Evolutionary conservation across 2,113 vertebrate genomes (phyloP).

Genomic region (Zosterops japonicus): DNA sequence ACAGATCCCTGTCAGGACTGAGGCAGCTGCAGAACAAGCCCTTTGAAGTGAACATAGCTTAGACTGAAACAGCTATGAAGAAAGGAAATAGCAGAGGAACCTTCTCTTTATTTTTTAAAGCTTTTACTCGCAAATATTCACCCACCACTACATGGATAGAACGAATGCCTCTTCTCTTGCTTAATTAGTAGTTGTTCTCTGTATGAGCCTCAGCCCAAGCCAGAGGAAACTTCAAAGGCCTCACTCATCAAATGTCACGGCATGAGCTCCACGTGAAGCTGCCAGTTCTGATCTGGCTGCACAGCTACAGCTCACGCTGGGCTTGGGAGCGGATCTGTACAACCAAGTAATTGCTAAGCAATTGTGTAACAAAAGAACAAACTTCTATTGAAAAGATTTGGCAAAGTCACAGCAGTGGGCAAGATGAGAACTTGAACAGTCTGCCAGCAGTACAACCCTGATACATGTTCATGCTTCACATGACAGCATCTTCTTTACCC

Average conservation of each 20-base stretch:
- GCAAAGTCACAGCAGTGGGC: slow-evolving; percentile 4
- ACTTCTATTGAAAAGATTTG: neutral
- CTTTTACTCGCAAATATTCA: neutral
- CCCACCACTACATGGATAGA: neutral
- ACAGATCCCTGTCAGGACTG: neutral
- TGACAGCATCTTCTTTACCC: neutral
- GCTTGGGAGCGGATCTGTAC: neutral
- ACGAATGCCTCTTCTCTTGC: neutral
- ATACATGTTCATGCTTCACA: neutral
- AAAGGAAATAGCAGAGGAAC: neutral
- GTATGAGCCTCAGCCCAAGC: neutral
- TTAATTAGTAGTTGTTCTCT: slow-evolving; percentile 36
- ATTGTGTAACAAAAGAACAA: neutral
- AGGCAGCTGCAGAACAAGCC: neutral
- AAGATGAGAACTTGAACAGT: neutral
- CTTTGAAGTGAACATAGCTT: slow-evolving; percentile 19
- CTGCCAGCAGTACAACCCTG: neutral
- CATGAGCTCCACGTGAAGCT: neutral
- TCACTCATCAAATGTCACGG: neutral
- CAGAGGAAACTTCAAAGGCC: slow-evolving; percentile 27
- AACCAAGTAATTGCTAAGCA: neutral
- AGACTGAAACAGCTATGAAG: neutral
- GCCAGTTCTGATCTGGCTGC: neutral
- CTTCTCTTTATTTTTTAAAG: neutral
- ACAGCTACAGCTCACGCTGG: neutral